These are phyloP conservation scores for Campylomormyrus tamandua DNA, from an alignment of 2,113 vertebrate genomes.

Conservation along the genomic window DNA sequence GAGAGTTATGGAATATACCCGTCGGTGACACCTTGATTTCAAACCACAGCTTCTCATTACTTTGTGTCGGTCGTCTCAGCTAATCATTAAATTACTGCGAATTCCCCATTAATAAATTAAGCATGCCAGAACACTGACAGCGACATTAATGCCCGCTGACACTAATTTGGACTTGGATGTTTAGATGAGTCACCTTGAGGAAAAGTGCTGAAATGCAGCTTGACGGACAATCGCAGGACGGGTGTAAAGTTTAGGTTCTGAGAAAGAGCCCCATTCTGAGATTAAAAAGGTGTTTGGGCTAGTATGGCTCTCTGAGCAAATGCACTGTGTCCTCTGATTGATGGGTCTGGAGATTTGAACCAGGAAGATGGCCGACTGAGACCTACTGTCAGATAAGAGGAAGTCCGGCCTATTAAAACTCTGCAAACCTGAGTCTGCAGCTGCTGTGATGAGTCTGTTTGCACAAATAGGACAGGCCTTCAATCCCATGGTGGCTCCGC, in stretches of 20 bases:
- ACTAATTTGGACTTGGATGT: background rate
- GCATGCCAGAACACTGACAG: background rate
- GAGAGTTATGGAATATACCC: background rate
- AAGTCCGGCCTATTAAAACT: background rate
- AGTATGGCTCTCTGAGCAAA: background rate
- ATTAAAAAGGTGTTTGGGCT: background rate
- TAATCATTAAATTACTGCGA: background rate
- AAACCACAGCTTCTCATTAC: background rate
- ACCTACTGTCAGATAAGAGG: background rate
- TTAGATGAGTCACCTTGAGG: background rate
- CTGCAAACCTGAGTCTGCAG: background rate
- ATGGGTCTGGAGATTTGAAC: background rate
- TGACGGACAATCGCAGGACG: background rate
- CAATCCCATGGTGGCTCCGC: constrained; percentile 20
- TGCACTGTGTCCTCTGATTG: background rate
- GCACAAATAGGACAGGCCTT: constrained; percentile 30
- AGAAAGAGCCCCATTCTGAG: background rate
- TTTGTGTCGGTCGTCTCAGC: background rate
- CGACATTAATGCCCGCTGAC: background rate
- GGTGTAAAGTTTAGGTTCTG: background rate
- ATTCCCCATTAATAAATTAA: background rate
- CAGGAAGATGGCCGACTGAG: background rate
- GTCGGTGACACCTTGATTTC: background rate
- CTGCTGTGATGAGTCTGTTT: constrained; percentile 18
- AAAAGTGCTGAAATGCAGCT: background rate